Evolutionary conservation across 35 echinoderm and acorn worm species (phyloP).

Genomic region (Amphiura filiformis): DNA sequence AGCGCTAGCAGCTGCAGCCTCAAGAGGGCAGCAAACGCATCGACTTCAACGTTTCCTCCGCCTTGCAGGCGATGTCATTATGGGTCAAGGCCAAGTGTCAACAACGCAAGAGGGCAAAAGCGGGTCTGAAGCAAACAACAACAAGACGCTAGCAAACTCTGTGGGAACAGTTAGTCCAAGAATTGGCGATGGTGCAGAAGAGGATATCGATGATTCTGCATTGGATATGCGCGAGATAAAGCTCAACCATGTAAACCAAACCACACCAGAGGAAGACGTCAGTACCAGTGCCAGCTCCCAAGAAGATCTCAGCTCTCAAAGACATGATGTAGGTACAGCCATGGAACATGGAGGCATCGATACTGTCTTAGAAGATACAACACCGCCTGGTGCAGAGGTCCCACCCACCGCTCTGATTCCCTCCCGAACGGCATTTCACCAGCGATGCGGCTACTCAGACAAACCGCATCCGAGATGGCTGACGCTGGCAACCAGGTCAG

Average conservation of each 20-base stretch:
- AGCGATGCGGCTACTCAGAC: not conserved
- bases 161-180: not conserved
- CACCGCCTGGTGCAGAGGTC: not conserved
- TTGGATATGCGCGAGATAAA: conserved; percentile 78
- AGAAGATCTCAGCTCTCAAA: not conserved
- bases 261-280: not conserved
- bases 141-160: conserved; percentile 19
- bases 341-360: not conserved
- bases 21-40: not conserved
- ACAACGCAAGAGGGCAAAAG: not conserved
- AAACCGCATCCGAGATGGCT: not conserved
- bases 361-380: not conserved
- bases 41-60: not conserved
- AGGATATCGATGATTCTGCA: conserved; percentile 54
- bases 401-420: not conserved
- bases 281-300: not conserved
- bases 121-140: conserved; percentile 41
- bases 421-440: not conserved
- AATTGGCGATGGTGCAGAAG: conserved; percentile 19
- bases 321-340: not conserved
- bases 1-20: not conserved
- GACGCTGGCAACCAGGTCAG: not conserved
- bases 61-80: not conserved
- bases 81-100: not conserved
- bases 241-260: conserved; percentile 31